Base-by-base conservation (phyloP, 2,113 vertebrate species). In the Scophthalmus maximus region DNA sequence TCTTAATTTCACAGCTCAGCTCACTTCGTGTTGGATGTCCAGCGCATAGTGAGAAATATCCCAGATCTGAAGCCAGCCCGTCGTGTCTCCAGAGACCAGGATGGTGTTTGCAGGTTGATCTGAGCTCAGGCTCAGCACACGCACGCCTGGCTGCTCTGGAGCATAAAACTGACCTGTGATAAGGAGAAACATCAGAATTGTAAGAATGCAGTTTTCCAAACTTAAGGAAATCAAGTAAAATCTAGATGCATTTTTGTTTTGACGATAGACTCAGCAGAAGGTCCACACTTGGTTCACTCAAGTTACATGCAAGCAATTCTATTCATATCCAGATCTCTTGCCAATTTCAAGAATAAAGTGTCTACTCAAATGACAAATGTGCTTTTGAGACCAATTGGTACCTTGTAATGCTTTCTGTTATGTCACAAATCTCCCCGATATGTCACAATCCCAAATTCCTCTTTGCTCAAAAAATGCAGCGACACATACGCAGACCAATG, bases 21-120 rank as follows among this genome's bases (percentile, higher is more conserved):
- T 70, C 60, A 91, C 87, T 67, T 81, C 18, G 3, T 70, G 52
- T 32, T 53, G 62, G 18, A 57, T 18, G 4, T 72, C 32, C 17
- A 90, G 59, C 7, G 72, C 87, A 25, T 80, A 89, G n/a, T 61
- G 22, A 47, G 79, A 84, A 60, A 93, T 87, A 59, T 92, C 90
- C 90, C 91, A 93, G 38, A 91, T 47, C 15, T 90, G 83, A 64
- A 91, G 70, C 29, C 51, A 70, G 25, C 88, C 92, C 0, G 74
- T 2, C 1, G 87, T 87, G 84, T 92, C 90, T 74, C 89, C 92
- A 29, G 86, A 91, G 42, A 93, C 67, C 11, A 93, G 88, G n/a
- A 91, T 26, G 18, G 46, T 85, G 72, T 92, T 93, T 55, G 79
- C 50, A 12, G 67, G 38, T 26, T 87, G 81, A 68, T 90, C 86